These are phyloP conservation scores for Otolemur crassicaudatus DNA, from an alignment of 2,797 vertebrate genomes.

Conservation along the genomic window DNA sequence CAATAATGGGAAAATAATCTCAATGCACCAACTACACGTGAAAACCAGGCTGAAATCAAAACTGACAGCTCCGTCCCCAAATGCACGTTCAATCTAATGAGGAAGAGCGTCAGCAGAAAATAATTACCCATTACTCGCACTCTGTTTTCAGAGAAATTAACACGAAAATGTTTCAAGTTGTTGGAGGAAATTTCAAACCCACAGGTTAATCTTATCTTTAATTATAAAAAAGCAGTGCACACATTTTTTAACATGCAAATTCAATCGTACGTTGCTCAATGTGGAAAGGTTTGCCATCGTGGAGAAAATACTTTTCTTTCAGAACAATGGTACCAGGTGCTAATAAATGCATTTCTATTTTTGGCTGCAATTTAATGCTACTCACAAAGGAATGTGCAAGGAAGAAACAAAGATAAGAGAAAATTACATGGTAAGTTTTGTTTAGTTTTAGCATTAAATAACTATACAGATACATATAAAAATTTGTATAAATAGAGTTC, in stretches of 20 bases:
- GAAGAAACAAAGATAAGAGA: slow-evolving; percentile 69
- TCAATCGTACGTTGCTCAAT: slow-evolving; percentile 56
- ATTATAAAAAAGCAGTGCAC: slow-evolving; percentile 71
- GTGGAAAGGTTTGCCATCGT: slow-evolving; percentile 57
- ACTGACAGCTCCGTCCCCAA: slow-evolving; percentile 71
- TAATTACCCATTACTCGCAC: slow-evolving; percentile 75
- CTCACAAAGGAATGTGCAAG: slow-evolving; percentile 63
- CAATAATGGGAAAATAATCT: slow-evolving; percentile 80
- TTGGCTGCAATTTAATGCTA: slow-evolving; percentile 73
- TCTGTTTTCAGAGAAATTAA: slow-evolving; percentile 73
- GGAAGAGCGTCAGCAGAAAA: slow-evolving; percentile 73
- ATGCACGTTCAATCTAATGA: slow-evolving; percentile 70
- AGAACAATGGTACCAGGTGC: slow-evolving; percentile 79
- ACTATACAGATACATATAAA: background rate
- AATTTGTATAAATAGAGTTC: slow-evolving; percentile 49
- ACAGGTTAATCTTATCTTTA: slow-evolving; percentile 78
- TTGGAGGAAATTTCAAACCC: slow-evolving; percentile 70
- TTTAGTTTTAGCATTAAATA: slow-evolving; percentile 52
- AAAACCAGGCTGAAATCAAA: slow-evolving; percentile 77
- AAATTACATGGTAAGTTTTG: slow-evolving; percentile 58
- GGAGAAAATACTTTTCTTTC: slow-evolving; percentile 66
- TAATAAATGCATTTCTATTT: slow-evolving; percentile 78
- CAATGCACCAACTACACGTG: slow-evolving; percentile 61
- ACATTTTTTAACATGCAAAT: slow-evolving; percentile 74
- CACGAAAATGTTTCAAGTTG: slow-evolving; percentile 75